phyloP scores from a whole-genome alignment of 92 coral and sea anemone genomes.

The Palythoa caribaeorum region DNA sequence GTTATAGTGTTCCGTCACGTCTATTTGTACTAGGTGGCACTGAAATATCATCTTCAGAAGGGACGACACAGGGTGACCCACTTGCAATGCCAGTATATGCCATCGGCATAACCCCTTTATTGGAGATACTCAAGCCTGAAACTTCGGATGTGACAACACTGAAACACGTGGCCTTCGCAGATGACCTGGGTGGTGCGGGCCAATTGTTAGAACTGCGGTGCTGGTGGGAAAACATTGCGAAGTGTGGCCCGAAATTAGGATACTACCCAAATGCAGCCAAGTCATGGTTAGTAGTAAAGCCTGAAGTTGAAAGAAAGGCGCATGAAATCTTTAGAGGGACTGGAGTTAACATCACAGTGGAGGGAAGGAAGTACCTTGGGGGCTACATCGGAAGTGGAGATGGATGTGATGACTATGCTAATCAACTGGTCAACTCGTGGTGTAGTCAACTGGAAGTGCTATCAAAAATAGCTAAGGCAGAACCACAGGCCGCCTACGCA shows the following conservation, averaged over 20 bases:
- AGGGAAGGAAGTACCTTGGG: constrained; percentile 55
- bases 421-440: constrained; percentile 46
- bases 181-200: neutral
- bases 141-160: neutral
- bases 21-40: constrained; percentile 41
- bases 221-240: constrained; percentile 34
- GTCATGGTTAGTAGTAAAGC: constrained; percentile 8
- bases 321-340: constrained; percentile 30
- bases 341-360: constrained; percentile 45
- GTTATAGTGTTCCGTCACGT: constrained; percentile 10
- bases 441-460: constrained; percentile 52
- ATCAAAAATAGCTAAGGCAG: constrained; percentile 53
- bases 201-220: constrained; percentile 15
- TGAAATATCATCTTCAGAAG: constrained; percentile 30
- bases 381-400: constrained; percentile 57
- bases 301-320: constrained; percentile 40
- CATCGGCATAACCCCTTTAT: constrained; percentile 27
- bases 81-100: constrained; percentile 43
- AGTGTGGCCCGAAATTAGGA: constrained; percentile 49
- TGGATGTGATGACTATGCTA: constrained; percentile 40
- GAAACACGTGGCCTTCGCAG: constrained; percentile 39
- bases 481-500: no score
- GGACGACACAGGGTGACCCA: constrained; percentile 26
- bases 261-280: constrained; percentile 36
- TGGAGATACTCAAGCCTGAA: constrained; percentile 8